Evolutionary conservation across 2,113 vertebrate genomes (phyloP).

Genomic region (Corythaeola cristata): DNA sequence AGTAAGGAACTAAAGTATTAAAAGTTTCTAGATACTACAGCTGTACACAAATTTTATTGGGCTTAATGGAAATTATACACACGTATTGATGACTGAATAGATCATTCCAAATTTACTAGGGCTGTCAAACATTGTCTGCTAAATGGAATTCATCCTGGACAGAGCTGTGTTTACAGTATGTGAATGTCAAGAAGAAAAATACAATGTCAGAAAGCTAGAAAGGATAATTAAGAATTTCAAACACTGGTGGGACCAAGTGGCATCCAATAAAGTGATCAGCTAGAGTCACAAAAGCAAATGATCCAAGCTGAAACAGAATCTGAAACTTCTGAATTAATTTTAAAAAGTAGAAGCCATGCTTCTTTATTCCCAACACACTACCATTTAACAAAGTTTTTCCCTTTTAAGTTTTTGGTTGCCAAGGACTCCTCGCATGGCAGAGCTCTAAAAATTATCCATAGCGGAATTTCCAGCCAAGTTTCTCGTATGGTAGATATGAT

Average conservation of each 20-base stretch:
- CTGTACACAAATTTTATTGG: conserved; percentile 13
- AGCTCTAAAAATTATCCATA: background rate
- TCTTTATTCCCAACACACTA: background rate
- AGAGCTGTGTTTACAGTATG: conserved; percentile 17
- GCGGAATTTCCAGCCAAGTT: background rate
- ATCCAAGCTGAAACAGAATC: background rate
- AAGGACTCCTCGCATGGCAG: background rate
- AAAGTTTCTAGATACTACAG: background rate
- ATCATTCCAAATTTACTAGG: conserved; percentile 47
- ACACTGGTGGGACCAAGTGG: background rate
- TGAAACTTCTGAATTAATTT: background rate
- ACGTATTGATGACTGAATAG: conserved; percentile 51
- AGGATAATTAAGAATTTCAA: background rate
- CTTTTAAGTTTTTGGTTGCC: background rate
- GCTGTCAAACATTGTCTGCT: conserved; percentile 33
- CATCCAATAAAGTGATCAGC: background rate
- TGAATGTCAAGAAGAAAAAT: conserved; percentile 37
- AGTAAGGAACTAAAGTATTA: background rate
- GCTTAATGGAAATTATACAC: conserved; percentile 32
- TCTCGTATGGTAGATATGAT: background rate
- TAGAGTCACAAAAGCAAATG: background rate
- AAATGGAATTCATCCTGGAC: conserved; percentile 4
- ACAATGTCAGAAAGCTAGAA: conserved; percentile 10
- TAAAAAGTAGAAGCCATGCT: background rate
- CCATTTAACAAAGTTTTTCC: background rate